These are phyloP conservation scores for Clusia tigrina DNA, from an alignment of 2,888 invertebrate species.

Conservation along the genomic window DNA sequence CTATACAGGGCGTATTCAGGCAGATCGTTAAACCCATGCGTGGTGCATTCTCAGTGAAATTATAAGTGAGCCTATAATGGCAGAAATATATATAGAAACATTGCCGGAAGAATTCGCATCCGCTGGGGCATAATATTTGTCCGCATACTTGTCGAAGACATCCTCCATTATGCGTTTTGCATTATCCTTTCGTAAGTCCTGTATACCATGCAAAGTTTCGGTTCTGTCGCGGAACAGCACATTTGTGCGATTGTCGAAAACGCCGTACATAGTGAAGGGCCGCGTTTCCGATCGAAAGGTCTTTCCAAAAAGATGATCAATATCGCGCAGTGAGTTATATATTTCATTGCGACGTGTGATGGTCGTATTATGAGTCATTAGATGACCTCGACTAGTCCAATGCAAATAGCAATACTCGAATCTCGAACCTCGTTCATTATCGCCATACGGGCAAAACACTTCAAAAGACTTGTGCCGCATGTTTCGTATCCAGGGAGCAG, in stretches of 20 bases:
- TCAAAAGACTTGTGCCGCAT: conserved; percentile 65
- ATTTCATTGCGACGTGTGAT: conserved; percentile 73
- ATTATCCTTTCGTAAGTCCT: conserved; percentile 53
- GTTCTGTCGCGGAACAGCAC: conserved; percentile 69
- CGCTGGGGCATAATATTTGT: conserved; percentile 43
- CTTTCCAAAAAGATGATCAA: conserved; percentile 77
- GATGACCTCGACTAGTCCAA: conserved; percentile 75
- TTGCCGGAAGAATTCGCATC: conserved; percentile 22
- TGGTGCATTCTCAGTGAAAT: not conserved
- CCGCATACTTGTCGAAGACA: conserved; percentile 53
- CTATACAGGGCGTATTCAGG: not conserved
- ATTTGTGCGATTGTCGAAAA: conserved; percentile 71
- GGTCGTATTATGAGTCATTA: conserved; percentile 69
- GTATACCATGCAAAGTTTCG: conserved; percentile 52
- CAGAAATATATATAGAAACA: not conserved
- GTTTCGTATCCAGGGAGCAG: conserved; percentile 64
- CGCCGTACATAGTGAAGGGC: conserved; percentile 75
- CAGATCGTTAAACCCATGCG: not conserved
- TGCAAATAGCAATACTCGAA: conserved; percentile 69
- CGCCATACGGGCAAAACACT: conserved; percentile 69
- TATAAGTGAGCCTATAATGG: not conserved
- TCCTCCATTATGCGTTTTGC: conserved; percentile 58
- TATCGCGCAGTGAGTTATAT: conserved; percentile 72
- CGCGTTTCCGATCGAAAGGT: conserved; percentile 68
- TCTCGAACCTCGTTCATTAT: conserved; percentile 50